Base-by-base conservation (phyloP, 2,797 vertebrate species). In the Corythornis leucogaster region DNA sequence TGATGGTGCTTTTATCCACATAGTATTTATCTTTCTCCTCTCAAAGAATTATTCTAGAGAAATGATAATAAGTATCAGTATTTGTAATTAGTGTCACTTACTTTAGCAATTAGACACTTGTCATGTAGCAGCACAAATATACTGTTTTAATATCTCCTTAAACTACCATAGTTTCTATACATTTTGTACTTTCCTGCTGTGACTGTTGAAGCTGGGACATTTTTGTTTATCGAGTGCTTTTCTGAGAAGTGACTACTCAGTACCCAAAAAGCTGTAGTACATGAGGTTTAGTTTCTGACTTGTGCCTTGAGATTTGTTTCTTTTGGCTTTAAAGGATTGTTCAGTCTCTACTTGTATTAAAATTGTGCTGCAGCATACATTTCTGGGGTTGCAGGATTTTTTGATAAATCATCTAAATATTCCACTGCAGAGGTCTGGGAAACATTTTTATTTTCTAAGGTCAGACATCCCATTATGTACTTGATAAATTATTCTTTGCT, bases 51-150 rank as follows among this genome's bases (percentile, higher is more conserved):
- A 57, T 82, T 84, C 38, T 82, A 28, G 22, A 92, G 16, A 35
- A 71, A 46, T 67, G 24, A 68, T 33, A 69, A 68, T 77, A 64
- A 54, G 11, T 66, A 85, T 50, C 24, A 48, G 35, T 26, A 46
- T 85, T 90, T 85, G 38, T 69, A 93, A 88, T 90, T 87, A 80
- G 38, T 31, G 11, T 78, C 1, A 70, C 22, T 95, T 94, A 70
- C 74, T 89, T 89, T 46, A 87, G 42, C 3, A 3, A 61, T 92
- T 87, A 87, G 5, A 45, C 13, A 11, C 28, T 42, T 87, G 74
- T 59, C 43, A 19, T 21, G 6, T 30, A 50, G 45, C 38, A 77
- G 28, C 50, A 89, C 43, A 64, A 90, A 95, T 45, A 71, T 63
- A 80, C 11, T 71, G 63, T 38, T 78, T 85, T 83, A 95, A 80